These are phyloP conservation scores for Caracal caracal DNA, from an alignment of 2,113 vertebrate genomes.

Conservation along the genomic window DNA sequence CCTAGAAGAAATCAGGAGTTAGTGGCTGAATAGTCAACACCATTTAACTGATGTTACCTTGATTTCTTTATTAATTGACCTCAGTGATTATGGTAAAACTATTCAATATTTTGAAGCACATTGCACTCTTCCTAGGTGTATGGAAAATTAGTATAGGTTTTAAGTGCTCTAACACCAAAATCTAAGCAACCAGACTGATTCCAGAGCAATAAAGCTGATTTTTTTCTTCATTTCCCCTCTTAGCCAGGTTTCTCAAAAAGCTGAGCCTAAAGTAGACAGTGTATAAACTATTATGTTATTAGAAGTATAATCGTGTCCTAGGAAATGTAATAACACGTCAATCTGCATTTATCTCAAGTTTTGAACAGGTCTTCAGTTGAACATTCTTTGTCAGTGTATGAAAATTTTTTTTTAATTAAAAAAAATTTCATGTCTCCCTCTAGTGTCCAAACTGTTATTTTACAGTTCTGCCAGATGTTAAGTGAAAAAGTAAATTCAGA, in stretches of 20 bases:
- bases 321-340: background rate
- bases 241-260: background rate
- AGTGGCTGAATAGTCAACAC: background rate
- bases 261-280: background rate
- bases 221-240: background rate
- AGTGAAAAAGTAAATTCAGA: background rate
- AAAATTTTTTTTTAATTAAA: background rate
- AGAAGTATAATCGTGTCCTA: background rate
- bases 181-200: background rate
- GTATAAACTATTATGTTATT: background rate
- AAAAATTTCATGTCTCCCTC: slow-evolving; percentile 37
- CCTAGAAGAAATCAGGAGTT: background rate
- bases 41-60: background rate
- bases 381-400: background rate
- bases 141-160: background rate
- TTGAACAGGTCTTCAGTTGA: background rate
- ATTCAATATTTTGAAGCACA: background rate
- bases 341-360: background rate
- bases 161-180: background rate
- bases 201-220: background rate
- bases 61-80: background rate
- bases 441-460: slow-evolving; percentile 36
- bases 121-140: background rate
- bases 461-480: background rate
- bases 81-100: background rate